phyloP scores from a whole-genome alignment of 2,797 vertebrate species.

The Myotis findleyi region DNA sequence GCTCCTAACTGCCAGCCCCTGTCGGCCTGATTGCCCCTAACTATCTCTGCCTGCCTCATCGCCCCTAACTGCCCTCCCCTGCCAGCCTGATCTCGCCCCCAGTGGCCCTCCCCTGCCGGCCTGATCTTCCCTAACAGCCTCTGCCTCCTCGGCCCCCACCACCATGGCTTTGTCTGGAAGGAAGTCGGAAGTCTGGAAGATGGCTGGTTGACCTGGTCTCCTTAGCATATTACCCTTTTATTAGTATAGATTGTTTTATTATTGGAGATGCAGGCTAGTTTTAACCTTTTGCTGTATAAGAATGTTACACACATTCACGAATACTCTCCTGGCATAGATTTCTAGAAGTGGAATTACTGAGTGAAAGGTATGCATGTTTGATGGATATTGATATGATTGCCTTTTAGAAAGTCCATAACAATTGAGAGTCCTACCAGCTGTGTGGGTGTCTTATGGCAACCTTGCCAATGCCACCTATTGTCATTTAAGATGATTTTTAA shows the following conservation, averaged over 20 bases:
- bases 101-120: no score
- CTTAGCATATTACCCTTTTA: no score
- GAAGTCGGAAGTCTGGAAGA: no score
- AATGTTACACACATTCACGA: conserved; percentile 52
- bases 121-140: no score
- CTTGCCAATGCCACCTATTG: not conserved
- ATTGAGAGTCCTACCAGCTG: not conserved
- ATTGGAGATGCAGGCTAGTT: conserved; percentile 50
- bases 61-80: no score
- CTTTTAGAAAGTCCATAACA: not conserved
- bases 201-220: no score
- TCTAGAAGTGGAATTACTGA: conserved; percentile 28
- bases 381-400: not conserved
- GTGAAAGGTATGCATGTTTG: conserved; percentile 6
- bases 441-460: not conserved
- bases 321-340: conserved; percentile 52
- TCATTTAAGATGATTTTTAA: not conserved
- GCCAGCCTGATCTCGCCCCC: no score
- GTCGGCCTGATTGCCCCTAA: no score
- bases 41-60: no score
- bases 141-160: no score
- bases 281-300: conserved; percentile 55
- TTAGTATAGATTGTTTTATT: conserved; percentile 13
- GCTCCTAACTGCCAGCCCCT: no score
- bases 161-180: no score